Base-by-base conservation (phyloP, 2,888 invertebrate genomes). In the Ichneumon xanthorius region DNA sequence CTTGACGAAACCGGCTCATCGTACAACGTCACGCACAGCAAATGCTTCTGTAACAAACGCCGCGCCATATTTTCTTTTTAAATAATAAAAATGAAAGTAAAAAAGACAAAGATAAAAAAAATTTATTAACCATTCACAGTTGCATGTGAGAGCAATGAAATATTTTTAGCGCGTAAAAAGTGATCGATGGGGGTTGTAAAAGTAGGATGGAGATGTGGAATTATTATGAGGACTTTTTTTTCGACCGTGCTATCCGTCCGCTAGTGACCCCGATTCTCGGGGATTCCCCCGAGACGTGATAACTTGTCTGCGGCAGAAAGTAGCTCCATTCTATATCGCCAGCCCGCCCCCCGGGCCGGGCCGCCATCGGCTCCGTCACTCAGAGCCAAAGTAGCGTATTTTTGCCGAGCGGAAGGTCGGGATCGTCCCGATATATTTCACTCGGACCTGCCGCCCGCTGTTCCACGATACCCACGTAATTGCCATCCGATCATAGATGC, bases 21-120 rank as follows among this genome's bases (percentile, higher is more conserved):
- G 77, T 26, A 55, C 26, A 67, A 68, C 58, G 77, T 77, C 77
- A 77, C 77, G 67, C 53, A 68, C 67, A 68, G 68, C 68, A 77
- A 77, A 30, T 50, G 68, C 40, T 33, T n/a, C 72, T 7, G 37
- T 37, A 1, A 37, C 37, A 37, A 37, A 37, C 37, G 37, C 37
- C 37, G 9, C 2, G 37, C 7, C 37, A 9, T 37, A 37, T 37
- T 37, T 37, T 9, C 1, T 9, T 37, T 37, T 37, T 4, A 9
- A 37, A 37, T 9, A 0, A 7, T 0, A 37, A 37, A 37, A 37
- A 37, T 9, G 9, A 7, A 37, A 37, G 2, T 9, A 37, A 37
- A 9, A 37, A 37, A 37, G n/a, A 33, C 0, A 33, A 37, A 37
- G 0, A 37, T 7, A 37, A 9, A 9, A 37, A 37, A 37, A 37